phyloP scores from a whole-genome alignment of 2,113 vertebrate species.

The Mirza zaza region DNA sequence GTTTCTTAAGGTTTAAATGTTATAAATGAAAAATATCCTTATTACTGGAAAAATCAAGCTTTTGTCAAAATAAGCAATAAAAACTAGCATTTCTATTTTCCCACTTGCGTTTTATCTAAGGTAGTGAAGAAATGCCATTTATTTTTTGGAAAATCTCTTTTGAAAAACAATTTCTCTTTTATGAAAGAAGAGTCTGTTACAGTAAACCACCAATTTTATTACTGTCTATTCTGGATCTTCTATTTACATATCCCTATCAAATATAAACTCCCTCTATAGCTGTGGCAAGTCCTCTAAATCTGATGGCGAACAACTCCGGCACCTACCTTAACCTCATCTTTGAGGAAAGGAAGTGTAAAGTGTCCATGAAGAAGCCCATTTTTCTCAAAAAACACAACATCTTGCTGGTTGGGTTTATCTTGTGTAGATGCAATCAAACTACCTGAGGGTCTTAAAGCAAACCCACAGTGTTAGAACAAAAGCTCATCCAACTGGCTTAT shows the following conservation, averaged over 20 bases:
- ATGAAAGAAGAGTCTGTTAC: background rate
- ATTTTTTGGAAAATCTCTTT: background rate
- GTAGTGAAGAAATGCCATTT: background rate
- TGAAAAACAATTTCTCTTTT: background rate
- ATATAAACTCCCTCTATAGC: background rate
- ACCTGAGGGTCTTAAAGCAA: constrained; percentile 91
- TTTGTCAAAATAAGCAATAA: constrained; percentile 33
- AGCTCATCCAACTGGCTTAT: background rate
- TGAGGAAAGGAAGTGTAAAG: constrained; percentile 92
- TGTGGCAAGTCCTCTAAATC: background rate
- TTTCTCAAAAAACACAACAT: constrained; percentile 97
- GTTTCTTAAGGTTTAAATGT: background rate
- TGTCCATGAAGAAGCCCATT: constrained; percentile 97
- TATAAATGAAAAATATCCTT: background rate
- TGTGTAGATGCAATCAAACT: constrained; percentile 93
- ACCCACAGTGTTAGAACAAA: background rate
- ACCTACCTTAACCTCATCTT: constrained; percentile 91
- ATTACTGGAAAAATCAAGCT: background rate
- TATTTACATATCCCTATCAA: background rate
- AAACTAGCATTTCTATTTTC: background rate
- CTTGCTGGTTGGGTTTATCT: constrained; percentile 93
- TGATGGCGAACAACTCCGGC: background rate
- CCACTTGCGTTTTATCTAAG: background rate
- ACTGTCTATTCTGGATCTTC: background rate
- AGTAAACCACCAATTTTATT: background rate